phyloP scores from a whole-genome alignment of 1,140 invertebrate genomes.

The Tetramorium parvispinum region DNA sequence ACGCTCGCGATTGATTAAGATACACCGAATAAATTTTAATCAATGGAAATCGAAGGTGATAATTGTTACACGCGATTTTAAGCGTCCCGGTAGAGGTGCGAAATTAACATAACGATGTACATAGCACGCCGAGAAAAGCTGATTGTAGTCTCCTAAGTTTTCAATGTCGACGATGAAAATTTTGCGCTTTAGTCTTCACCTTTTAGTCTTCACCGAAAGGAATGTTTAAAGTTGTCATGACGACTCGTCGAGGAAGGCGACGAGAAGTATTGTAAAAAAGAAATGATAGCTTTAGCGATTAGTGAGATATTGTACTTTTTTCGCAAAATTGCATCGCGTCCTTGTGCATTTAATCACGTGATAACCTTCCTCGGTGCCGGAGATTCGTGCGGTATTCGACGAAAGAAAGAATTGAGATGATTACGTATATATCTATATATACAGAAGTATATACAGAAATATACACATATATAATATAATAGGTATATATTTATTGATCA shows the following conservation, averaged over 20 bases:
- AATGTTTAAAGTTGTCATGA: background rate
- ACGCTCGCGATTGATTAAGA: background rate
- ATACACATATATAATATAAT: conserved; percentile 67
- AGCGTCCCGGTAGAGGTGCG: background rate
- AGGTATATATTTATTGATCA: conserved; percentile 43
- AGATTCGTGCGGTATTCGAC: conserved; percentile 69
- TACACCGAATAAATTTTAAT: background rate
- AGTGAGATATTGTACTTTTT: conserved; percentile 44
- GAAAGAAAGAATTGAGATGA: conserved; percentile 76
- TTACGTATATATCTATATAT: conserved; percentile 30
- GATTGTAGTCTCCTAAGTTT: conserved; percentile 16
- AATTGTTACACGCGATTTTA: conserved; percentile 21
- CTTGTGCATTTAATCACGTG: conserved; percentile 80
- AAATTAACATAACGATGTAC: conserved; percentile 13
- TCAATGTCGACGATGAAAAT: conserved; percentile 22
- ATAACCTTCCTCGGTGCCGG: conserved; percentile 72
- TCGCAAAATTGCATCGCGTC: conserved; percentile 31
- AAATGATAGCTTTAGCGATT: conserved; percentile 49
- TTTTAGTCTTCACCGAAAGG: background rate
- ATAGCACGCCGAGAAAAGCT: background rate
- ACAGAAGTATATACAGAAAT: conserved; percentile 66
- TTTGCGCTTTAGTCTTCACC: conserved; percentile 2
- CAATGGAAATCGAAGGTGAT: background rate
- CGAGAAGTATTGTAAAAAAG: conserved; percentile 13
- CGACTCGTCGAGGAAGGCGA: background rate